Conservation (phyloP, 2,797 vertebrate genomes). For the Rhabdomys pumilio region DNA sequence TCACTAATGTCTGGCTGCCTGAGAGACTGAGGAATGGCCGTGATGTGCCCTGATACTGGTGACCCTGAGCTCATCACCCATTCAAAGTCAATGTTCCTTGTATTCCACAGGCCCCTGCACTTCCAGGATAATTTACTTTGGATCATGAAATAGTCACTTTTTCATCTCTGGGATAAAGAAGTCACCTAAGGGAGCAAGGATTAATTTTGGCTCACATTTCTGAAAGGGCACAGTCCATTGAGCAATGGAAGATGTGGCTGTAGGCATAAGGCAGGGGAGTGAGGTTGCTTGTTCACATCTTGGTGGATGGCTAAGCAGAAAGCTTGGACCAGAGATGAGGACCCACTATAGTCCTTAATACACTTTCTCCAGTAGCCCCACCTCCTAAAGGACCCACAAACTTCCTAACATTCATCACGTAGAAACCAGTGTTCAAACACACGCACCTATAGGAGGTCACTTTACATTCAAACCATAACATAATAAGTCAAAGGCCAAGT, state of each 20-base stretch:
- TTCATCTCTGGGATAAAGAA: background rate
- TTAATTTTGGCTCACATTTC: background rate
- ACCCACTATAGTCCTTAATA: background rate
- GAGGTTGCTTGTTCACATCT: background rate
- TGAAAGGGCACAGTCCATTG: background rate
- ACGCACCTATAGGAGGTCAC: background rate
- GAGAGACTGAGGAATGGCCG: background rate
- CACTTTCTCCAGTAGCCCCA: background rate
- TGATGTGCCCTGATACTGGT: background rate
- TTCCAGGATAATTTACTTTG: constrained; percentile 23
- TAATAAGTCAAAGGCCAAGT: constrained; percentile 50
- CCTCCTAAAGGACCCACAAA: background rate
- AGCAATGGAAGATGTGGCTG: background rate
- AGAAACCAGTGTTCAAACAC: background rate
- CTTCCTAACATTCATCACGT: background rate
- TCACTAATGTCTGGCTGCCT: background rate
- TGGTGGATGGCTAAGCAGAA: background rate
- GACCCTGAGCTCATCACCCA: background rate
- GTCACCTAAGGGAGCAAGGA: background rate
- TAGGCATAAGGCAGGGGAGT: background rate
- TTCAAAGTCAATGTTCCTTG: background rate
- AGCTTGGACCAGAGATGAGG: background rate
- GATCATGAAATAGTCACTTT: background rate
- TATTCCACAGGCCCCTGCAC: background rate
- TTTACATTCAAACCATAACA: background rate